Evolutionary conservation across 2,113 vertebrate genomes (phyloP).

Genomic region (Hypanus sabinus): DNA sequence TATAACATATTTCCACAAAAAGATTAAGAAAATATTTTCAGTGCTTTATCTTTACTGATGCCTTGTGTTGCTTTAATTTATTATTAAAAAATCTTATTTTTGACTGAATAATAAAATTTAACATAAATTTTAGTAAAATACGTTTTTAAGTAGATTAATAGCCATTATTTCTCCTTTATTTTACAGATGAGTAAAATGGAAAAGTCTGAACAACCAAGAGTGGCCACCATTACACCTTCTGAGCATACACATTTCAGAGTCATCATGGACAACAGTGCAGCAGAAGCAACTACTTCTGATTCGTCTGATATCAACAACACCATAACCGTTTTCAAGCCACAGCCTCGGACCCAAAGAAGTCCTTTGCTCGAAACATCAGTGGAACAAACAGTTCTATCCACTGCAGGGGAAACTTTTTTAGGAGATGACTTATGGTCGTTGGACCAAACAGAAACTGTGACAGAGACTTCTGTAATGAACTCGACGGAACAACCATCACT

Average conservation of each 20-base stretch:
- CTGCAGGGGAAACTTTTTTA: not conserved
- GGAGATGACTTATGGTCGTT: not conserved
- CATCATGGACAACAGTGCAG: not conserved
- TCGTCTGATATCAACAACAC: slow-evolving; percentile 1
- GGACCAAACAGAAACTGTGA: not conserved
- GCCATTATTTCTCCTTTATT: not conserved
- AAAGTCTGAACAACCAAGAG: slow-evolving; percentile 24
- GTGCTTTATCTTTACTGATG: not conserved
- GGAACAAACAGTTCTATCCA: not conserved
- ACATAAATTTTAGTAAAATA: not conserved
- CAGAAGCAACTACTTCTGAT: not conserved
- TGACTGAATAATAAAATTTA: not conserved
- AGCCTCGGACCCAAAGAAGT: slow-evolving; percentile 30
- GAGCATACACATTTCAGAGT: slow-evolving; percentile 35
- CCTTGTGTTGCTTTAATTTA: not conserved
- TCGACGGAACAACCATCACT: not conserved
- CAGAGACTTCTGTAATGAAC: not conserved
- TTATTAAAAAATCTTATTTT: not conserved
- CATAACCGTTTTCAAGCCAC: slow-evolving; percentile 28
- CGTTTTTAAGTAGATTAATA: not conserved
- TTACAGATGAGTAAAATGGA: slow-evolving; percentile 30
- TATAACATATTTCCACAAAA: not conserved
- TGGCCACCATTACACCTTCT: slow-evolving; percentile 27
- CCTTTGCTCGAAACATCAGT: slow-evolving; percentile 7
- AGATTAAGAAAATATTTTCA: not conserved